Conservation (phyloP, 2,113 vertebrate species). For the Oryzias javanicus region DNA sequence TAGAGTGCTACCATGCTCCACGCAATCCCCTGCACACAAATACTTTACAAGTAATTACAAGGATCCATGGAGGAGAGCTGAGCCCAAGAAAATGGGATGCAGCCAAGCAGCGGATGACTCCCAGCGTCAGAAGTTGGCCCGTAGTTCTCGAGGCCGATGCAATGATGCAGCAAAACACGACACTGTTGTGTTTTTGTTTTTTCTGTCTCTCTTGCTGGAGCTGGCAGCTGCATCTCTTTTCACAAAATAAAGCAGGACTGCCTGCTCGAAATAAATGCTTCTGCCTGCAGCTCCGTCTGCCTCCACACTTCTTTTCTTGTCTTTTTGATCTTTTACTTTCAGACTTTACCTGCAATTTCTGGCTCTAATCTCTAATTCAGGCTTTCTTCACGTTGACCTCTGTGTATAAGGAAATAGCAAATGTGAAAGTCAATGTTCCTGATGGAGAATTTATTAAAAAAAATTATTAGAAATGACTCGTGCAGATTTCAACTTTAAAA, state of each 20-base stretch:
- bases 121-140: slow-evolving; percentile 41
- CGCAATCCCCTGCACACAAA: slow-evolving; percentile 48
- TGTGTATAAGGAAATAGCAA: too few relatives aligned
- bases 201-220: slow-evolving; percentile 15
- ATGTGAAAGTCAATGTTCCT: too few relatives aligned
- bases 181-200: slow-evolving; percentile 25
- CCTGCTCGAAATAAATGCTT: slow-evolving; percentile 25
- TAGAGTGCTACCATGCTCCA: slow-evolving; percentile 14
- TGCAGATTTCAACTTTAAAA: too few relatives aligned
- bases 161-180: slow-evolving; percentile 59
- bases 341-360: slow-evolving; percentile 1
- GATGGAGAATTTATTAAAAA: too few relatives aligned
- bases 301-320: slow-evolving; percentile 1
- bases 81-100: slow-evolving; percentile 41
- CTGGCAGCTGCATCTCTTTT: slow-evolving; percentile 38
- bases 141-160: slow-evolving; percentile 41
- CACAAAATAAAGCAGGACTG: slow-evolving; percentile 24
- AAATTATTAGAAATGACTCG: too few relatives aligned
- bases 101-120: slow-evolving; percentile 51
- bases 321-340: neutral
- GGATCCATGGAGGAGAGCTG: slow-evolving; percentile 40
- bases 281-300: slow-evolving; percentile 40
- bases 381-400: neutral
- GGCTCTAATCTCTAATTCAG: neutral
- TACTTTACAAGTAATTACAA: slow-evolving; percentile 54